These are phyloP conservation scores for Sander vitreus DNA, from an alignment of 2,113 vertebrate genomes.

Conservation along the genomic window DNA sequence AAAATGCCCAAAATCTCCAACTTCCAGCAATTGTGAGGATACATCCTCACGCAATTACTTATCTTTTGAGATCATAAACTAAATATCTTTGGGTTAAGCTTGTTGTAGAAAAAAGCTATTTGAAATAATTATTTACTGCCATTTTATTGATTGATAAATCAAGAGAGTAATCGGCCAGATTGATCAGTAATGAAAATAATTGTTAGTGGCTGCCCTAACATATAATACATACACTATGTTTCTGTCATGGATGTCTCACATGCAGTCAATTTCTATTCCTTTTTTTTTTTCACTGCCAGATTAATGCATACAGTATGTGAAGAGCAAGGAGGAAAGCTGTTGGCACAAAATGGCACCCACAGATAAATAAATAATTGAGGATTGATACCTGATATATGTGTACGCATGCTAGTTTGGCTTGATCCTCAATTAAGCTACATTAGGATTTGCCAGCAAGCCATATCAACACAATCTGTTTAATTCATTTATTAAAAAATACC, in stretches of 20 bases:
- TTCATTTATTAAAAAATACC: background rate
- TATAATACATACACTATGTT: background rate
- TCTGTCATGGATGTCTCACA: background rate
- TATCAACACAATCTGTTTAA: background rate
- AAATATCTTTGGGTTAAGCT: background rate
- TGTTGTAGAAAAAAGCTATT: background rate
- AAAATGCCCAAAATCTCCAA: too few species aligned
- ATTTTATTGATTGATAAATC: background rate
- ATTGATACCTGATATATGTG: constrained; percentile 37
- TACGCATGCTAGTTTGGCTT: background rate
- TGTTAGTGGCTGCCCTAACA: too few species aligned
- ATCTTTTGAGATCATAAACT: background rate
- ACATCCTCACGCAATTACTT: background rate
- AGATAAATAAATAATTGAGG: constrained; percentile 63
- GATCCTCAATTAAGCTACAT: background rate
- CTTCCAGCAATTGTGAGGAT: background rate
- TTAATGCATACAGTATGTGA: background rate
- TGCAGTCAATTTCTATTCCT: background rate
- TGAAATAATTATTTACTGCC: background rate
- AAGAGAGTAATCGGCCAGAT: background rate
- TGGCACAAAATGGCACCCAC: constrained; percentile 71
- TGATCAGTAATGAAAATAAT: background rate
- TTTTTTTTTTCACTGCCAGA: background rate
- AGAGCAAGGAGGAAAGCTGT: background rate
- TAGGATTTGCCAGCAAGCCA: background rate